Evolutionary conservation across 2,113 vertebrate genomes (phyloP), one percentile per base, ranked within the genome.

Genomic region (Microtus oregoni): DNA sequence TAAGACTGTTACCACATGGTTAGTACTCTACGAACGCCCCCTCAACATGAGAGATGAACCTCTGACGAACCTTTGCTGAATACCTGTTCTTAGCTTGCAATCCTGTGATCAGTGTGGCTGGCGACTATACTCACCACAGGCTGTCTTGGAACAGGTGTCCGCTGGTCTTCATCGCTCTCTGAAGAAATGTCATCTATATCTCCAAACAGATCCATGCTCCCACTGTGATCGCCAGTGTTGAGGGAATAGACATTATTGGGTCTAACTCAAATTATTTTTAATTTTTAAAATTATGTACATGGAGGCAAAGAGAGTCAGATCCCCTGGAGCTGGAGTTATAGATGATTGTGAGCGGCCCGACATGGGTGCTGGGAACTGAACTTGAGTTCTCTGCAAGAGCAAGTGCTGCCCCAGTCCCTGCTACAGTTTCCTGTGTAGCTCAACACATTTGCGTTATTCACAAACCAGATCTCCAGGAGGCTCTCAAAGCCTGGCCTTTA

Each of bases 141-240:
- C 94, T 99, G 99, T 91, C 99, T 99, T 17, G 99, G 99, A 17
- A 99, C 98, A 5, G 99, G 99, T 10, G 99, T 99, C 79, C 99
- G 99, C 86, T 99, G 99, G 96, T 99, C 99, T n/a, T 99, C 99
- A 47, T 99, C 99, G 8, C 99, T 99, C 92, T 99, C 99, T 65
- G 99, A 99, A 55, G 99, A 99, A 97, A 99, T 98, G 94, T 99
- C 99, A 95, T 98, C 98, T 1, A 99, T 99, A 79, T 98, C 98
- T 97, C 99, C 99, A 97, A 99, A 99, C 9, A 99, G 97, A 97
- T 99, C 98, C 98, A 99, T 98, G 63, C 98, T 96, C 73, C 98
- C 96, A 67, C 97, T 96, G 32, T 99, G 98, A 96, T 98, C 99
- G 96, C 97, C 95, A 98, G 63, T 2, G 81, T 87, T 96, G 35